Percentiles rank a stretch among this genome's conserved stretches.
Evolutionary conservation across 2,888 invertebrate genomes (phyloP).

Genomic region (Chymomyza fuscimana): DNA sequence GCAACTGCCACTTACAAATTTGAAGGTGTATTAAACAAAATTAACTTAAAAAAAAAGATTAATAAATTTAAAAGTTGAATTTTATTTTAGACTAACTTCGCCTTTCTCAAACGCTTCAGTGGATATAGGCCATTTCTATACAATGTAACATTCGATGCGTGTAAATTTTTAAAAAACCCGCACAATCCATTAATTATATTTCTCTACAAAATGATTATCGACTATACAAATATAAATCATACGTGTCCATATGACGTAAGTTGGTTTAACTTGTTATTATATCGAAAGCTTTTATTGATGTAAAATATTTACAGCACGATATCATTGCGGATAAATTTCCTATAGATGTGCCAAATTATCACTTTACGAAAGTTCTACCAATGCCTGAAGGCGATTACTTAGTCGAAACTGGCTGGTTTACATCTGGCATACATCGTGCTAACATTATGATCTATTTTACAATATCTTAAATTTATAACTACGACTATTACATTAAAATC

Average conservation of each 20-base stretch:
- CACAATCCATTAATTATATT: not conserved
- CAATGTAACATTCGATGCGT: slow-evolving; percentile 8
- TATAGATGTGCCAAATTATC: not conserved
- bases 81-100: not conserved
- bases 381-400: slow-evolving; percentile 9
- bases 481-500: no score
- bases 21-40: no score
- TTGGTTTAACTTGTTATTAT: not conserved
- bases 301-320: slow-evolving; percentile 6
- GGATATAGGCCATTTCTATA: slow-evolving; percentile 14
- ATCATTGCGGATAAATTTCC: slow-evolving; percentile 8
- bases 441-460: no score
- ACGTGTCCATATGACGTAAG: slow-evolving; percentile 11
- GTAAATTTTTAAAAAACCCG: not conserved
- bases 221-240: slow-evolving; percentile 9
- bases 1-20: not conserved
- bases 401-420: not conserved
- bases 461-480: no score
- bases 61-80: not conserved
- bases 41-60: no score
- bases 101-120: not conserved
- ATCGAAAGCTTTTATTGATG: not conserved
- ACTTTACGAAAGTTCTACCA: not conserved
- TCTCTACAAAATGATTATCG: not conserved
- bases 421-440: no score